Base-by-base conservation (phyloP, 2,797 vertebrate species). In the Prionace glauca region DNA sequence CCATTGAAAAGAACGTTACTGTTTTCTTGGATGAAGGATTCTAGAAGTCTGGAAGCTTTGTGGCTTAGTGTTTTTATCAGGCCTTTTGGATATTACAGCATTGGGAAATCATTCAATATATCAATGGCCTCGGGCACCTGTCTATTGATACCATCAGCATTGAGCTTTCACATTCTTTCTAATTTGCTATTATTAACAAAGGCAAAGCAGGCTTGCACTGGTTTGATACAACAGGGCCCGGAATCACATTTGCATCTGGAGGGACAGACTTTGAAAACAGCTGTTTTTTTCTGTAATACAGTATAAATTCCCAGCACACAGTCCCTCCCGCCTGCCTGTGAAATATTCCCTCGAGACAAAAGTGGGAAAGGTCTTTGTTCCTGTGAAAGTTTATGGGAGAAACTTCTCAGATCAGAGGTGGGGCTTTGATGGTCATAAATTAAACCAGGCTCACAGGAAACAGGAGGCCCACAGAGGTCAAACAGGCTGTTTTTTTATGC, bases 381-480 rank as follows among this genome's bases (percentile, higher is more conserved):
- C 12, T 77, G 93, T 74, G 41, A 77, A 95, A 74, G 93, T 77
- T 77, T 74, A 95, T 95, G 71, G 67, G 93, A 72, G 26, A 77
- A 29, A 7, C 41, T 74, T 95, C 93, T 95, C 93, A 95, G 41
- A 95, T 77, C 71, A 95, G 93, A 95, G 93, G 69, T 77, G 71
- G 93, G 18, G 41, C 41, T 77, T 50, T 71, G 45, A 24, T 77
- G 32, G 50, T 95, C 69, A 95, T 95, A 95, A 95, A 95, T 95
- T 60, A 77, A 56, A 95, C 50, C 71, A 74, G 71, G 18, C 93
- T 95, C 67, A 20, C 8, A 95, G 93, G 93, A 77, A 77, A 56
- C 29, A 10, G 14, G 71, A 77, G 45, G 71, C 29, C 71, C 29
- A 24, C 26, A 77, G 29, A 95, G 93, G 71, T 95, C 45, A 95